Base-by-base conservation (phyloP, 1,140 invertebrate species). In the Parapsyche elsis region DNA sequence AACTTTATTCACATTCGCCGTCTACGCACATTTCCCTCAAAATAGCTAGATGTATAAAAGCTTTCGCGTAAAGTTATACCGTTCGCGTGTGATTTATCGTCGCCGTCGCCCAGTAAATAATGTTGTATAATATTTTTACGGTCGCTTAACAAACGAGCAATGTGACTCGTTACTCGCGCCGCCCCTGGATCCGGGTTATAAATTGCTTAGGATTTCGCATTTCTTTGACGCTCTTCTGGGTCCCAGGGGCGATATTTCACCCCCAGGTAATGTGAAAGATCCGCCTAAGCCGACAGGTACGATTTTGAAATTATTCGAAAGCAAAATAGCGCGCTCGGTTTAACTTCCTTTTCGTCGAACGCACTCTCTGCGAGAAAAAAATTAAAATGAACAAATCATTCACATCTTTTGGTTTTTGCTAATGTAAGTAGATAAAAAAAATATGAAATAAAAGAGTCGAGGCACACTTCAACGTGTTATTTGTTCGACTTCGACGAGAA, bases 251-350 rank as follows among this genome's bases (percentile, higher is more conserved):
- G 21, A 67, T 67, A 67, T 67, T 67, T 67, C 24, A 24, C 49
- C 21, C 21, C 10, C 61, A 19, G 61, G 61, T 67, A 67, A 67
- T 67, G 21, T 21, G 21, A 21, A 30, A 67, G 21, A 67, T 67
- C 61, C 61, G 21, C 61, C 61, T 19, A 67, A 67, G 61, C 61
- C 61, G 61, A 67, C 61, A 67, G 61, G 61, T 67, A 23, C 24
- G 61, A 67, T 67, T 67, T 67, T 67, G 19, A 67, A 67, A 67
- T 67, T 67, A 67, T 67, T 67, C 24, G 24, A 19, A 67, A 67
- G 61, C 61, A 67, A 67, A 67, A 67, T 24, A 23, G 10, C 61
- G n/a, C n/a, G 16, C 59, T 61, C 59, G 24, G 19, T 12, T 67
- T 30, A 12, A 30, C 61, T 59, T 21, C 14, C 14, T 59, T 59